Conservation (phyloP, 2,888 invertebrate genomes). For the Lampropteryx suffumata region DNA sequence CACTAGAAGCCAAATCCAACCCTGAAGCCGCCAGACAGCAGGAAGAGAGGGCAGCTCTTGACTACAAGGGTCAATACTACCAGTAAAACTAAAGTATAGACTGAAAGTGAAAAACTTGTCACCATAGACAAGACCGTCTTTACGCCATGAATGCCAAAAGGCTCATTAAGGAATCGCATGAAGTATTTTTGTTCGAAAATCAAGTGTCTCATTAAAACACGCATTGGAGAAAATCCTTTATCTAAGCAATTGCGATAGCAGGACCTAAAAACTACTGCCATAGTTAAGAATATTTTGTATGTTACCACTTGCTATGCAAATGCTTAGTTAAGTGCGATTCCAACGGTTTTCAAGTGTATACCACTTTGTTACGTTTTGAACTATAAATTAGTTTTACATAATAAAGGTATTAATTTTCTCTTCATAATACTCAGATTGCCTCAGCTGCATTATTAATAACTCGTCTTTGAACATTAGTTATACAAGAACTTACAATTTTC, state of each 20-base stretch:
- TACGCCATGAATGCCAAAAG: constrained; percentile 30
- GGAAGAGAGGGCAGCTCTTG: constrained; percentile 74
- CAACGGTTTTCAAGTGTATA: not conserved
- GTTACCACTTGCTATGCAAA: constrained; percentile 5
- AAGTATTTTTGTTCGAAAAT: not conserved
- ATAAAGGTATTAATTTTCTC: constrained; percentile 12
- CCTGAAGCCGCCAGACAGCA: constrained; percentile 73
- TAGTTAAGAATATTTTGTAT: constrained; percentile 21
- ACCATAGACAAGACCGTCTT: constrained; percentile 16
- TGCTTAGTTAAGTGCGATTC: constrained; percentile 2
- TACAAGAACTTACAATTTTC: constrained; percentile 9
- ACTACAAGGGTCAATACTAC: constrained; percentile 86
- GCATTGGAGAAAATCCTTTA: not conserved
- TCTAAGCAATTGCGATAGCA: constrained; percentile 7
- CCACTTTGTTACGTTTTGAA: constrained; percentile 6
- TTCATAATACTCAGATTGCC: constrained; percentile 19
- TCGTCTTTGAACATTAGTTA: constrained; percentile 13
- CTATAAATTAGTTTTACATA: constrained; percentile 14
- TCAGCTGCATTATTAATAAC: constrained; percentile 13
- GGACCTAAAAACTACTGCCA: constrained; percentile 18
- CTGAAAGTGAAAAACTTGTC: constrained; percentile 27
- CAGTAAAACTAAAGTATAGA: constrained; percentile 56
- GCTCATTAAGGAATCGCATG: constrained; percentile 17
- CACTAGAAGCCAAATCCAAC: constrained; percentile 79
- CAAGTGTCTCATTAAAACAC: not conserved